A percentile compares a stretch with the other conserved stretches of the same genome.
phyloP scores from a whole-genome alignment of 37 sponge, comb jelly and placozoan genomes.

The Beroe ovata region DNA sequence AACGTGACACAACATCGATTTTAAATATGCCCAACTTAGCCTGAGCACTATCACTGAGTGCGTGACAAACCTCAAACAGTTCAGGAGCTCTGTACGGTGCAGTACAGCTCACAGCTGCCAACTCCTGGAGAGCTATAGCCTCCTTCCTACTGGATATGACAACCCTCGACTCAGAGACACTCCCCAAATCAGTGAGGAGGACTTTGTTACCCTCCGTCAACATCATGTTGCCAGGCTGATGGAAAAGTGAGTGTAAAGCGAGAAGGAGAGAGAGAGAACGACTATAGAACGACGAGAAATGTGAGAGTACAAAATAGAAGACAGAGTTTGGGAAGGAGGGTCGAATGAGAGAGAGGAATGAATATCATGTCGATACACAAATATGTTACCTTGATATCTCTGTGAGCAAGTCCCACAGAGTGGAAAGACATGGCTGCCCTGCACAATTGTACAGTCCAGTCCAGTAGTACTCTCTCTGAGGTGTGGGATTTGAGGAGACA shows the following conservation, averaged over 20 bases:
- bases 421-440: slow-evolving; percentile 73
- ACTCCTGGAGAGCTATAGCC: slow-evolving; percentile 86
- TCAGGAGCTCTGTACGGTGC: slow-evolving; percentile 88
- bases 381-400: slow-evolving; percentile 79
- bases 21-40: too few species aligned
- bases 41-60: too few species aligned
- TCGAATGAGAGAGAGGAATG: neutral
- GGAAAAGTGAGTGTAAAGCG: too few species aligned
- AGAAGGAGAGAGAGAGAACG: neutral
- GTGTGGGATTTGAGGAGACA: slow-evolving; percentile 23
- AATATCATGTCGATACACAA: neutral
- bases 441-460: slow-evolving; percentile 74
- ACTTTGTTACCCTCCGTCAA: slow-evolving; percentile 72
- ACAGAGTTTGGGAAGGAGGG: neutral
- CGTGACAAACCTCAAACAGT: slow-evolving; percentile 87
- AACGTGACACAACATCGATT: too few species aligned
- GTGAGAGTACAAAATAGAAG: neutral
- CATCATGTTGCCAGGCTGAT: slow-evolving; percentile 81
- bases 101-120: slow-evolving; percentile 83
- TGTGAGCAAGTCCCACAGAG: slow-evolving; percentile 76
- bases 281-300: neutral
- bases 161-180: slow-evolving; percentile 71
- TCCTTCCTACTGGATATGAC: slow-evolving; percentile 73
- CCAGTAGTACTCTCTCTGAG: slow-evolving; percentile 71
- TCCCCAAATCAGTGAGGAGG: slow-evolving; percentile 88